A percentile compares a stretch with the other conserved stretches of the same genome.
These are phyloP conservation scores for Orius insidiosus DNA, from an alignment of 1,140 invertebrate species.

Conservation along the genomic window DNA sequence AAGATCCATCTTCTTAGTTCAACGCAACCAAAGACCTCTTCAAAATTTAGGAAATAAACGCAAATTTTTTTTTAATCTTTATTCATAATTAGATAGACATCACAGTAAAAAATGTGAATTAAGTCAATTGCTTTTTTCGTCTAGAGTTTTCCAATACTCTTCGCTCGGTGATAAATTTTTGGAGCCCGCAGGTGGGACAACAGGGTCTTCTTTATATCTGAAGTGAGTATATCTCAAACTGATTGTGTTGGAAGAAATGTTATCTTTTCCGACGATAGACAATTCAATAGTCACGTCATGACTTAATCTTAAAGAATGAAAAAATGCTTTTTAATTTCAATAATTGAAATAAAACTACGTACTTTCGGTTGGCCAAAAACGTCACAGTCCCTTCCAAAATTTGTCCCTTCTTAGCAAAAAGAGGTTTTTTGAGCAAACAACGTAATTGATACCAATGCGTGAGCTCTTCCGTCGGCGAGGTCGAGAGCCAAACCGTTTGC, in stretches of 20 bases:
- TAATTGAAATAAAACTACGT: constrained; percentile 11
- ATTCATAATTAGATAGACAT: too few species aligned
- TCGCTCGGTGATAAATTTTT: constrained; percentile 81
- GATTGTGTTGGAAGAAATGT: constrained; percentile 67
- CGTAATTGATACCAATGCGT: constrained; percentile 99
- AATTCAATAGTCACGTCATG: constrained; percentile 97
- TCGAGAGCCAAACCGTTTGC: constrained; percentile 92
- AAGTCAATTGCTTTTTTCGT: constrained; percentile 45
- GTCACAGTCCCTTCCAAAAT: constrained; percentile 70
- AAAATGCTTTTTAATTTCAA: constrained; percentile 16
- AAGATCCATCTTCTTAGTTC: too few species aligned
- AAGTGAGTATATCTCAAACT: constrained; percentile 99
- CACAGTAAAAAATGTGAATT: too few species aligned
- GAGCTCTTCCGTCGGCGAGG: constrained; percentile 90
- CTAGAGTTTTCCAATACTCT: constrained; percentile 69
- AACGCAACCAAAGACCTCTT: too few species aligned
- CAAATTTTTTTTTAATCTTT: too few species aligned
- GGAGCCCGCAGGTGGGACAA: constrained; percentile 71
- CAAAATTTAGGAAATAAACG: too few species aligned
- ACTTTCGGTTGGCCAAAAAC: constrained; percentile 83
- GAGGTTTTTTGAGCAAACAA: constrained; percentile 81
- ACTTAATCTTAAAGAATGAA: constrained; percentile 51
- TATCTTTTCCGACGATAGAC: constrained; percentile 69
- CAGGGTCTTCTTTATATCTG: constrained; percentile 29
- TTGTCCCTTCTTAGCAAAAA: constrained; percentile 89